phyloP scores from a whole-genome alignment of 1,140 invertebrate species.

The Belonocnema kinseyi region DNA sequence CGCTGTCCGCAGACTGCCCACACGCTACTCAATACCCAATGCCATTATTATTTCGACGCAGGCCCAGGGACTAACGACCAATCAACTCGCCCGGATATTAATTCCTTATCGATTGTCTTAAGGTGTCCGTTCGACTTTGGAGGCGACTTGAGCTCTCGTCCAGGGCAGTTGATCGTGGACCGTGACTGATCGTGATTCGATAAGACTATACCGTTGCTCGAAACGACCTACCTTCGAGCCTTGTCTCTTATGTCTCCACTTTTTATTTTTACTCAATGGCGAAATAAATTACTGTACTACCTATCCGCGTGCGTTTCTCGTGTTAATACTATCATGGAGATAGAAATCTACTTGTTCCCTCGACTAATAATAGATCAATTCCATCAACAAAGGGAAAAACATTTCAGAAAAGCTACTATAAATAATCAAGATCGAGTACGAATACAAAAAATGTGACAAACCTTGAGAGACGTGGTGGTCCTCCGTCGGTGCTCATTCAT shows the following conservation, averaged over 20 bases:
- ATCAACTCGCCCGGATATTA: slow-evolving; percentile 71
- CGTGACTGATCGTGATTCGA: slow-evolving; percentile 57
- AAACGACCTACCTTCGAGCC: slow-evolving; percentile 53
- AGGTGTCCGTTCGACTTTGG: slow-evolving; percentile 58
- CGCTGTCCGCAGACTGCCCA: slow-evolving; percentile 61
- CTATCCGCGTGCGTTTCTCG: slow-evolving; percentile 22
- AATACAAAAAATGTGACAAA: slow-evolving; percentile 50
- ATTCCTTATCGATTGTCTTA: slow-evolving; percentile 72
- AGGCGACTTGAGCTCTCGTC: slow-evolving; percentile 47
- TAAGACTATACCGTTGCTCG: slow-evolving; percentile 62
- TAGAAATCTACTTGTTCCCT: neutral
- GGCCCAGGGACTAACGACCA: slow-evolving; percentile 66
- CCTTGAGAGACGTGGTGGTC: slow-evolving; percentile 54
- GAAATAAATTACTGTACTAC: slow-evolving; percentile 42
- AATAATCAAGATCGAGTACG: neutral
- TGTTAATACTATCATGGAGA: slow-evolving; percentile 18
- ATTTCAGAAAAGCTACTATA: neutral
- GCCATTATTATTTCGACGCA: slow-evolving; percentile 72
- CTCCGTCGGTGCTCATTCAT: slow-evolving; percentile 12
- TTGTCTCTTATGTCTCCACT: slow-evolving; percentile 34
- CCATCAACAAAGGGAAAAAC: neutral
- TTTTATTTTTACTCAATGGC: slow-evolving; percentile 38
- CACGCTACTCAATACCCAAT: slow-evolving; percentile 64
- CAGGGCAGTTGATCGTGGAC: slow-evolving; percentile 46
- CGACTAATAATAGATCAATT: slow-evolving; percentile 5